A percentile compares a stretch with the other conserved stretches of the same genome.
Conservation (phyloP, 2,888 invertebrate species). For the Phengaris arion region DNA sequence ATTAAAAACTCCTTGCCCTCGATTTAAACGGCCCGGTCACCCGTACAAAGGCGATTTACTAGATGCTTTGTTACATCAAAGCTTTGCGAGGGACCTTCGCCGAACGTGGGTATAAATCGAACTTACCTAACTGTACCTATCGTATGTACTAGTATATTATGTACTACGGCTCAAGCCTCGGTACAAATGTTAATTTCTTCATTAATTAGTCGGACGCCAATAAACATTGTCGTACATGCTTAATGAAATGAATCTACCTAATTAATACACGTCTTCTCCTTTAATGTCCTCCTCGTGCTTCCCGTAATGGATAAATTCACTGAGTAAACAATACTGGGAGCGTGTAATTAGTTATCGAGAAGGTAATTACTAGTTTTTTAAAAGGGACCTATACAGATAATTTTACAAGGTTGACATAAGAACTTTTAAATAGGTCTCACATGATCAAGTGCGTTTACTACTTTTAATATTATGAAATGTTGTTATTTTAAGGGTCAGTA, state of each 20-base stretch:
- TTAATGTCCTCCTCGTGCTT: background rate
- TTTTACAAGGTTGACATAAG: no score
- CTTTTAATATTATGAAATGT: no score
- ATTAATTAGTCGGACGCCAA: slow-evolving; percentile 15
- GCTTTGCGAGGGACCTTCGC: background rate
- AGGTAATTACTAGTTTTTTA: background rate
- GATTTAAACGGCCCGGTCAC: background rate
- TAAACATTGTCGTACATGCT: background rate
- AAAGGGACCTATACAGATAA: no score
- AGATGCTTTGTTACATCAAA: slow-evolving; percentile 3
- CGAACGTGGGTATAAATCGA: background rate
- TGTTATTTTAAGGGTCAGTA: no score
- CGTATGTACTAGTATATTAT: background rate
- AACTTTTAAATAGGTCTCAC: no score
- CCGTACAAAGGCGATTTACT: slow-evolving; percentile 1
- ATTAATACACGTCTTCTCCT: slow-evolving; percentile 23
- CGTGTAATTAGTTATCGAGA: background rate
- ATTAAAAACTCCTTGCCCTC: background rate
- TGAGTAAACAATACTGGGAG: background rate
- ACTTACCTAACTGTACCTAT: background rate
- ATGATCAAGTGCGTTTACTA: no score
- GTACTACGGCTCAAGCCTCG: background rate
- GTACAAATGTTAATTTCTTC: slow-evolving; percentile 12
- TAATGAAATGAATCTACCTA: slow-evolving; percentile 24
- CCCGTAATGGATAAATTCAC: background rate